phyloP scores from a whole-genome alignment of 2,888 invertebrate genomes.

The Lysandra coridon region DNA sequence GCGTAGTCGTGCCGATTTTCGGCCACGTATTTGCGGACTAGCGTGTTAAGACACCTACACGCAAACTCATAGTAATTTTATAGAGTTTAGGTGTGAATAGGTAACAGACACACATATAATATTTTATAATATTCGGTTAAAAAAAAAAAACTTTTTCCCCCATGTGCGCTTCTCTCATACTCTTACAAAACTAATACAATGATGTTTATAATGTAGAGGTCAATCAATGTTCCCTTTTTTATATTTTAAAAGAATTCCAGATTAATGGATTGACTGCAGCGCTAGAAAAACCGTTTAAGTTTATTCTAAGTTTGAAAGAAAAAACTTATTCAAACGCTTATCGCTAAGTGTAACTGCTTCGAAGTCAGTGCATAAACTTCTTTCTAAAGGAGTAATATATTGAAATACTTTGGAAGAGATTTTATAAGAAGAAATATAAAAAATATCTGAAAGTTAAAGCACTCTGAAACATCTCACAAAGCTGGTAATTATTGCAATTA shows the following conservation, averaged over 20 bases:
- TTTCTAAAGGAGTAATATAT: conserved; percentile 43
- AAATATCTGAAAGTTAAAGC: neutral
- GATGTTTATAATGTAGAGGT: neutral
- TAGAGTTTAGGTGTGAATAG: no score
- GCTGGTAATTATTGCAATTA: no score
- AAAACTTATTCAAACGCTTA: conserved; percentile 35
- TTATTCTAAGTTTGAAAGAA: conserved; percentile 35
- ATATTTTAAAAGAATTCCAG: neutral
- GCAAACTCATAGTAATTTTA: no score
- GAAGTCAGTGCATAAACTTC: conserved; percentile 38
- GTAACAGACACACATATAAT: no score
- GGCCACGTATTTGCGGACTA: no score
- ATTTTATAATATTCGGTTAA: no score
- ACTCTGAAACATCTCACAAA: neutral
- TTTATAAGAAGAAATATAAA: neutral
- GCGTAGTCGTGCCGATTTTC: no score
- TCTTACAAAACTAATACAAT: neutral
- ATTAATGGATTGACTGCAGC: neutral
- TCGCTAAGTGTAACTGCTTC: conserved; percentile 35
- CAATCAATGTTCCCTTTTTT: neutral
- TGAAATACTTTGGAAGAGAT: conserved; percentile 40
- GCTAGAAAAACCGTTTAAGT: conserved; percentile 21
- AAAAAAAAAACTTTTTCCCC: no score
- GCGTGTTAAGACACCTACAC: no score
- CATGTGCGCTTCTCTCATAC: no score